Evolutionary conservation across 2,888 invertebrate genomes (phyloP).

Genomic region (Cheilosia vernalis): DNA sequence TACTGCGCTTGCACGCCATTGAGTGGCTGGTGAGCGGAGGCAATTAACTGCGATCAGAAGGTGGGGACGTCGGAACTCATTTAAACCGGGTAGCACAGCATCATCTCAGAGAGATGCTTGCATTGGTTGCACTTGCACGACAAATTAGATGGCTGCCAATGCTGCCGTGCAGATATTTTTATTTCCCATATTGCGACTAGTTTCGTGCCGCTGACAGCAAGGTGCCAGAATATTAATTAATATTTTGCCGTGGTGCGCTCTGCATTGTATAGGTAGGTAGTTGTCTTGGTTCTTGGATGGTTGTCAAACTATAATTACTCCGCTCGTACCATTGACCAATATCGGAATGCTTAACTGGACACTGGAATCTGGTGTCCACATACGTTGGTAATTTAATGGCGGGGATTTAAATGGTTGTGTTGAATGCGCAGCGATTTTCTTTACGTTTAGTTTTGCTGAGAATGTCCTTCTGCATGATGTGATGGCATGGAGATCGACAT

Average conservation of each 20-base stretch:
- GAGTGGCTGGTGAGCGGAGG: constrained; percentile 28
- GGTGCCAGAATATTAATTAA: constrained; percentile 83
- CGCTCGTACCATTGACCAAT: constrained; percentile 38
- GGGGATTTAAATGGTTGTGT: constrained; percentile 66
- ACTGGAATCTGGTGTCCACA: constrained; percentile 69
- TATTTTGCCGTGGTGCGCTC: constrained; percentile 77
- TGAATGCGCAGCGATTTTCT: constrained; percentile 35
- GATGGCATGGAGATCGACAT: constrained; percentile 20
- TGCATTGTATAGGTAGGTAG: constrained; percentile 32
- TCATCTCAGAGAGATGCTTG: constrained; percentile 56
- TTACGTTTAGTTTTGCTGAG: constrained; percentile 15
- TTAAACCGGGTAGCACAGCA: constrained; percentile 35
- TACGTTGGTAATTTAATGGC: constrained; percentile 70
- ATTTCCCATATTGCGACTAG: constrained; percentile 76
- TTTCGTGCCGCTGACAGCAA: constrained; percentile 76
- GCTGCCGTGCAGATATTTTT: constrained; percentile 75
- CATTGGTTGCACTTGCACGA: constrained; percentile 65
- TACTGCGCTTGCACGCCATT: constrained; percentile 24
- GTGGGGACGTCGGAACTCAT: constrained; percentile 59
- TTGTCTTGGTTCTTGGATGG: neutral
- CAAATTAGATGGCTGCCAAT: constrained; percentile 75
- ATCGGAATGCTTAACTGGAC: constrained; percentile 59
- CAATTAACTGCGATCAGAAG: constrained; percentile 72
- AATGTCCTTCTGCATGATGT: constrained; percentile 25
- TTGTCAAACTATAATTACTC: constrained; percentile 65